Percentiles rank a stretch among this genome's conserved stretches.
phyloP scores from a whole-genome alignment of 2,113 vertebrate species.

The Pomatorhinus ruficollis region DNA sequence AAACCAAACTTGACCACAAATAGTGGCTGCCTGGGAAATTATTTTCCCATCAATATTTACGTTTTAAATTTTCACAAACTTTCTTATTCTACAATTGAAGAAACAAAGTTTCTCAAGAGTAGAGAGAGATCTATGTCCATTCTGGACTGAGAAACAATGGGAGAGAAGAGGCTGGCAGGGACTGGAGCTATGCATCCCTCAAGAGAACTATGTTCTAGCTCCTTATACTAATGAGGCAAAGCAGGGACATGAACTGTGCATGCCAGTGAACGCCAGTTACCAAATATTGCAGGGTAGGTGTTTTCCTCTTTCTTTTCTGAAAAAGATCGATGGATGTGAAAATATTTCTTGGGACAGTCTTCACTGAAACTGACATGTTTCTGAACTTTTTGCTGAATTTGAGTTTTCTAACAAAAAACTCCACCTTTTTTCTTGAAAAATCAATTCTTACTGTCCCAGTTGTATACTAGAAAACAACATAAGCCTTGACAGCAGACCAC shows the following conservation, averaged over 20 bases:
- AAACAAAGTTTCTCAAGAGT: neutral
- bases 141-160: neutral
- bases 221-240: neutral
- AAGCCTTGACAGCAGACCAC: neutral
- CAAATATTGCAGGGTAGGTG: neutral
- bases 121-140: fast-evolving
- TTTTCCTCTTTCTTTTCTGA: neutral
- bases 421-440: neutral
- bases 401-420: neutral
- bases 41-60: neutral
- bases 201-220: neutral
- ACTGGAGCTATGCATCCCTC: neutral
- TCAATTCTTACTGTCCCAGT: neutral
- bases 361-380: neutral
- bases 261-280: neutral
- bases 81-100: neutral
- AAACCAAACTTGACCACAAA: neutral
- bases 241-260: neutral
- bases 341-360: neutral
- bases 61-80: neutral
- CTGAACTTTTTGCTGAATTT: neutral
- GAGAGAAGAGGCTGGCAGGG: neutral
- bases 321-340: neutral
- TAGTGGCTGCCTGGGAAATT: neutral
- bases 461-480: neutral